These are phyloP conservation scores for Yponomeuta cagnagella DNA, from an alignment of 2,888 invertebrate species.

Conservation along the genomic window DNA sequence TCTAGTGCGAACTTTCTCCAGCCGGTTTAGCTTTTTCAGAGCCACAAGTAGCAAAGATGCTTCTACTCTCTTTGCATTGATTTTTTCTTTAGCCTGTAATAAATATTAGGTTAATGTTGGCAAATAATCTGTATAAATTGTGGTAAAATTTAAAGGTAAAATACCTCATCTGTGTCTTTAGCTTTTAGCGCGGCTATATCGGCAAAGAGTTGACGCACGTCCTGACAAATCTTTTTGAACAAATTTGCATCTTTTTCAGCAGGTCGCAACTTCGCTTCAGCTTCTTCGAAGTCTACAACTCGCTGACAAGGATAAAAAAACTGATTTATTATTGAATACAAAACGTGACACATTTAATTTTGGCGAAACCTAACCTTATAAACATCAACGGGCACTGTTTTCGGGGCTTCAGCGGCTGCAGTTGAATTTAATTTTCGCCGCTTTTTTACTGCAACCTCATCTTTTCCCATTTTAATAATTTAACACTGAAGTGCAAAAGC, in stretches of 20 bases:
- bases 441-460: constrained; percentile 70
- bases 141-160: too few relatives aligned
- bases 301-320: constrained; percentile 59
- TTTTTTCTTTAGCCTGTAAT: constrained; percentile 74
- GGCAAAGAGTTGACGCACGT: constrained; percentile 80
- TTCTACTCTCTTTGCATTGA: constrained; percentile 81
- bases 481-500: constrained; percentile 16
- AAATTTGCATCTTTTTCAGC: constrained; percentile 80
- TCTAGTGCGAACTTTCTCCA: constrained; percentile 92
- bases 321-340: too few relatives aligned
- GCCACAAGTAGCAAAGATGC: constrained; percentile 87
- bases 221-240: constrained; percentile 81
- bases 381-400: constrained; percentile 71
- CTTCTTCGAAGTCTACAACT: constrained; percentile 83
- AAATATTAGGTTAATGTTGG: too few relatives aligned
- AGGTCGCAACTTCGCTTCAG: constrained; percentile 80
- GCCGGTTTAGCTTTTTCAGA: constrained; percentile 91
- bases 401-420: constrained; percentile 46
- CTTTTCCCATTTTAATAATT: constrained; percentile 55
- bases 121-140: too few relatives aligned
- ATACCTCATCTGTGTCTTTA: constrained; percentile 73
- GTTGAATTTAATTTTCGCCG: constrained; percentile 69
- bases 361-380: constrained; percentile 68
- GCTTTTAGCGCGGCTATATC: constrained; percentile 82
- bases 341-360: too few relatives aligned